phyloP scores from a whole-genome alignment of 1,140 invertebrate species.

The Drosophila novamexicana region DNA sequence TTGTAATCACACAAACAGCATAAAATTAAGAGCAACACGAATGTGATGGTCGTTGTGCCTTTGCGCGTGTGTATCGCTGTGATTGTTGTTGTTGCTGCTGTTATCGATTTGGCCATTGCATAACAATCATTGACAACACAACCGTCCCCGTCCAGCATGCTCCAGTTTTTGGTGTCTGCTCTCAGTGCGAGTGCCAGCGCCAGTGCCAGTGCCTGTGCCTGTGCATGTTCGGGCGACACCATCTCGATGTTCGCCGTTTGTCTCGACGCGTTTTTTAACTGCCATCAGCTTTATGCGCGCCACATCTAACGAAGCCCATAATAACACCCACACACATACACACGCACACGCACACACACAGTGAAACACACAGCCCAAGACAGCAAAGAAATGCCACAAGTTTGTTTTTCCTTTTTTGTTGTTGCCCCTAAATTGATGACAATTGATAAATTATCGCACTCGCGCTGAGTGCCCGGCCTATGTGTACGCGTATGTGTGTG shows the following conservation, averaged over 20 bases:
- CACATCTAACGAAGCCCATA: slow-evolving; percentile 47
- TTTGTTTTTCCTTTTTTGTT: slow-evolving; percentile 28
- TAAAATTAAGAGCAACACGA: slow-evolving; percentile 70
- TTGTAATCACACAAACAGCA: slow-evolving; percentile 80
- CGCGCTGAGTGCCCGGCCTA: slow-evolving; percentile 1
- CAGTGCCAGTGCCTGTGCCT: slow-evolving; percentile 20
- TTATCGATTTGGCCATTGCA: slow-evolving; percentile 72
- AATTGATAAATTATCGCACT: slow-evolving; percentile 80
- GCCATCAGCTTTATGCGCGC: slow-evolving; percentile 34
- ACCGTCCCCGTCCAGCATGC: slow-evolving; percentile 30
- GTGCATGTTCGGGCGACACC: slow-evolving; percentile 8
- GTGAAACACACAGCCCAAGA: slow-evolving; percentile 16
- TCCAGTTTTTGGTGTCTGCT: slow-evolving; percentile 23
- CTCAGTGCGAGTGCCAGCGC: slow-evolving; percentile 4
- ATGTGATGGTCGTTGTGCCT: slow-evolving; percentile 64
- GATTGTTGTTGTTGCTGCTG: slow-evolving; percentile 15
- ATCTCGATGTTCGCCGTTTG: slow-evolving; percentile 34
- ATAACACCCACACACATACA: slow-evolving; percentile 7
- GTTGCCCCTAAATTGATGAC: slow-evolving; percentile 74
- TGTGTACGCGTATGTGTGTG: slow-evolving; percentile 15
- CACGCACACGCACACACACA: slow-evolving; percentile 9
- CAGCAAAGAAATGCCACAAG: slow-evolving; percentile 63
- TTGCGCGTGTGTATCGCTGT: slow-evolving; percentile 60
- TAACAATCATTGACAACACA: slow-evolving; percentile 61
- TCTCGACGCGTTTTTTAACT: slow-evolving; percentile 67